Percentiles rank a stretch among this genome's conserved stretches.
These are phyloP conservation scores for Gadopsis marmoratus DNA, from an alignment of 2,797 vertebrate genomes.

Conservation along the genomic window DNA sequence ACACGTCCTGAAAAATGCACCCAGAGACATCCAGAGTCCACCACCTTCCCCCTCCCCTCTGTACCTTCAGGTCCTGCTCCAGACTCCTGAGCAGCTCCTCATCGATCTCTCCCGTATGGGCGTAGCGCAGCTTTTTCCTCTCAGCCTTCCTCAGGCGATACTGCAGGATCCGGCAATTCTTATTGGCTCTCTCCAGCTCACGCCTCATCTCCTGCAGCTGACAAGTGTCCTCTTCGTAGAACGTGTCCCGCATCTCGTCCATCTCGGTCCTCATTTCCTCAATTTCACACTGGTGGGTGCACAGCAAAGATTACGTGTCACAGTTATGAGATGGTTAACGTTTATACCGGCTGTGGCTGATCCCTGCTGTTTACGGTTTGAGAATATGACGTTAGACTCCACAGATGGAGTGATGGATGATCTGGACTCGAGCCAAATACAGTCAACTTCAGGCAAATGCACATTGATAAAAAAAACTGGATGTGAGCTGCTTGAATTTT, in stretches of 20 bases:
- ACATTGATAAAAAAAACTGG: background rate
- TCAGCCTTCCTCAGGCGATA: slow-evolving; percentile 98
- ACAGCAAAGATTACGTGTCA: slow-evolving; percentile 22
- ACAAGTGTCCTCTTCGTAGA: slow-evolving; percentile 98
- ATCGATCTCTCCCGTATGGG: slow-evolving; percentile 94
- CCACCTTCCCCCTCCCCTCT: background rate
- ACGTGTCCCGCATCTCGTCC: slow-evolving; percentile 99
- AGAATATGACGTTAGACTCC: slow-evolving; percentile 16
- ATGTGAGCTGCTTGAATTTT: background rate
- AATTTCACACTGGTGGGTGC: slow-evolving; percentile 89
- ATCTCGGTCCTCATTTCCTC: slow-evolving; percentile 98
- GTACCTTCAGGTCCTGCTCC: slow-evolving; percentile 97
- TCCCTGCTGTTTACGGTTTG: background rate
- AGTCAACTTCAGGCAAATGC: background rate
- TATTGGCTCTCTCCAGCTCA: slow-evolving; percentile 97
- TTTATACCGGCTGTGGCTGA: background rate
- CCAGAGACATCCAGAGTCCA: slow-evolving; percentile 3
- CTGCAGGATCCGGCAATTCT: slow-evolving; percentile 98
- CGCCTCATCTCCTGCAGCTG: slow-evolving; percentile 98
- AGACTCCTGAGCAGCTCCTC: slow-evolving; percentile 95
- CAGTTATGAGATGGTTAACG: slow-evolving; percentile 1
- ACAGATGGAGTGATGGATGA: slow-evolving; percentile 14
- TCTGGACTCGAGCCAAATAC: slow-evolving; percentile 8
- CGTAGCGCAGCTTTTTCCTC: slow-evolving; percentile 93
- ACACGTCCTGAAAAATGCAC: background rate